Conservation (phyloP, 2,797 vertebrate genomes). For the Characodon lateralis region DNA sequence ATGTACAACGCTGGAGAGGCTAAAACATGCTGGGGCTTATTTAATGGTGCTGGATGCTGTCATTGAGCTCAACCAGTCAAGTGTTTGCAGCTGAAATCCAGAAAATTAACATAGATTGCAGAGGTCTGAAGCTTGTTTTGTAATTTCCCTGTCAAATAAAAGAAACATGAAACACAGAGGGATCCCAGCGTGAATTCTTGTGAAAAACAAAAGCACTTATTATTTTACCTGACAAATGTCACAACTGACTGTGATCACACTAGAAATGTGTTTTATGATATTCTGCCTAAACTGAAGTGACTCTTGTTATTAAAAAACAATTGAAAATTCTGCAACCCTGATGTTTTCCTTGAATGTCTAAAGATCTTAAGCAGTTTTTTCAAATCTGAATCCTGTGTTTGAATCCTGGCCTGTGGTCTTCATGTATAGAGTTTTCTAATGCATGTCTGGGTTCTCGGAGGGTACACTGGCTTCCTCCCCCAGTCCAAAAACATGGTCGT, state of each 20-base stretch:
- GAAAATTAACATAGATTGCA: background rate
- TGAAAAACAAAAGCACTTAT: background rate
- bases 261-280: too few relatives aligned
- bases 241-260: background rate
- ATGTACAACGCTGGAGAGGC: background rate
- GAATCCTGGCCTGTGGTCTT: too few relatives aligned
- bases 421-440: too few relatives aligned
- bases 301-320: background rate
- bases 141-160: background rate
- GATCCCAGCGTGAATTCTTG: background rate
- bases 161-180: background rate
- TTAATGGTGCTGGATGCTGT: background rate
- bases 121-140: background rate
- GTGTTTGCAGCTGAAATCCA: slow-evolving; percentile 4
- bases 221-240: background rate
- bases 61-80: background rate
- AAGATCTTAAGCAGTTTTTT: background rate
- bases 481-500: too few relatives aligned
- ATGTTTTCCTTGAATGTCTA: background rate
- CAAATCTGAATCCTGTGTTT: too few relatives aligned
- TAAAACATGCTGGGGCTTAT: rapidly evolving
- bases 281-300: background rate
- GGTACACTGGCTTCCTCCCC: too few relatives aligned
- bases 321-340: too few relatives aligned
- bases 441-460: too few relatives aligned